phyloP scores from a whole-genome alignment of 2,113 vertebrate species.

The Sander vitreus region DNA sequence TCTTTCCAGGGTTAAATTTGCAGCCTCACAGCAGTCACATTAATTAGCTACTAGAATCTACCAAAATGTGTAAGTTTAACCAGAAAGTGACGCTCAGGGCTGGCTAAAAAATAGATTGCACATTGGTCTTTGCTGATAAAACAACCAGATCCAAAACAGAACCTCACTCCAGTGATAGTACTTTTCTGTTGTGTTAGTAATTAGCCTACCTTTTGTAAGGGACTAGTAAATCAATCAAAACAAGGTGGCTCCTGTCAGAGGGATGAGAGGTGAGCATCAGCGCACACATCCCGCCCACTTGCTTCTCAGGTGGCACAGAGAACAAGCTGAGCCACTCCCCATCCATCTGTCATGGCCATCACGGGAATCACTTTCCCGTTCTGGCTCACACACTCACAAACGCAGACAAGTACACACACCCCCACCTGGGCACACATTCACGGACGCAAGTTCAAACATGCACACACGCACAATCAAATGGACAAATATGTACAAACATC shows the following conservation, averaged over 20 bases:
- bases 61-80: background rate
- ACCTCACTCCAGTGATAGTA: background rate
- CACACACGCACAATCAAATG: background rate
- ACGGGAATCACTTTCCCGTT: conserved; percentile 45
- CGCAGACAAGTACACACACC: background rate
- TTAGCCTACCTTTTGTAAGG: background rate
- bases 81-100: background rate
- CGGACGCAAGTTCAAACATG: background rate
- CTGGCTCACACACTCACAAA: conserved; percentile 14
- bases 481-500: conserved; percentile 36
- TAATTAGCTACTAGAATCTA: background rate
- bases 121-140: background rate
- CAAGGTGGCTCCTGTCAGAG: background rate
- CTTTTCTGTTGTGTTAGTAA: background rate
- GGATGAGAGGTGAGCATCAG: background rate
- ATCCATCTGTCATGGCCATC: conserved; percentile 65
- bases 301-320: conserved; percentile 39
- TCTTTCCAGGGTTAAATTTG: background rate
- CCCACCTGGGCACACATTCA: conserved; percentile 22
- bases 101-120: background rate
- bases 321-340: conserved; percentile 26
- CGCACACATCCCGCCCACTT: conserved; percentile 19
- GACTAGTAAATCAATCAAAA: conserved; percentile 15
- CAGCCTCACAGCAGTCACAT: background rate
- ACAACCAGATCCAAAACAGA: background rate